Evolutionary conservation across 1,140 invertebrate genomes (phyloP).

Genomic region (Drosophila simulans): DNA sequence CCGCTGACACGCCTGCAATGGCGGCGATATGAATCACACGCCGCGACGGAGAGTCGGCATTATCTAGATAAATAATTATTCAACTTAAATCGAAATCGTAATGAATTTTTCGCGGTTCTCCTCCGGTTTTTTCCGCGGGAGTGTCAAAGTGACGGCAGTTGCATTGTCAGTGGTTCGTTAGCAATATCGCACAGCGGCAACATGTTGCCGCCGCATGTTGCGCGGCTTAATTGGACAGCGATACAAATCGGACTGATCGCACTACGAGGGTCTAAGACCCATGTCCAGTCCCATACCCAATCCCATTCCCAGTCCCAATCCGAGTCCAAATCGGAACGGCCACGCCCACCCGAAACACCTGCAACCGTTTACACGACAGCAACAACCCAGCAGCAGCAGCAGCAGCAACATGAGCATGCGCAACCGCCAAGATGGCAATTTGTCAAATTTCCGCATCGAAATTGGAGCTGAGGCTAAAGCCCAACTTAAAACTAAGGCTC

Average conservation of each 20-base stretch:
- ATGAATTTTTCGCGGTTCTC: constrained; percentile 71
- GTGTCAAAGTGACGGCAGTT: constrained; percentile 77
- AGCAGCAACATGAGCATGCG: constrained; percentile 41
- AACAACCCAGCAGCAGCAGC: constrained; percentile 25
- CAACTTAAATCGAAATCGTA: constrained; percentile 83
- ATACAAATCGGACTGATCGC: constrained; percentile 65
- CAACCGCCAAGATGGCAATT: constrained; percentile 63
- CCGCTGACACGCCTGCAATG: constrained; percentile 76
- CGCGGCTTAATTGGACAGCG: constrained; percentile 77
- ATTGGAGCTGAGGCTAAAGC: constrained; percentile 48
- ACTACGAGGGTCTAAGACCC: constrained; percentile 25
- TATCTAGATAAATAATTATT: constrained; percentile 83
- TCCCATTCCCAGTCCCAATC: constrained; percentile 25
- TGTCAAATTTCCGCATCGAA: constrained; percentile 70
- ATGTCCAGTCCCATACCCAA: constrained; percentile 20
- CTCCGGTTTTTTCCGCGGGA: constrained; percentile 56
- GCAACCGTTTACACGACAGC: constrained; percentile 80
- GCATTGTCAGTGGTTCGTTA: constrained; percentile 82
- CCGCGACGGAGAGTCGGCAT: constrained; percentile 45
- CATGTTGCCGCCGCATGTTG: constrained; percentile 76
- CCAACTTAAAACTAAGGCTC: constrained; percentile 17
- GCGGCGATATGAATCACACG: constrained; percentile 74
- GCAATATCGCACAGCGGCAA: constrained; percentile 70
- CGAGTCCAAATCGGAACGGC: constrained; percentile 28
- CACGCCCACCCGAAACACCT: constrained; percentile 77